phyloP scores from a whole-genome alignment of 2,113 vertebrate genomes.

The Catagonus wagneri region DNA sequence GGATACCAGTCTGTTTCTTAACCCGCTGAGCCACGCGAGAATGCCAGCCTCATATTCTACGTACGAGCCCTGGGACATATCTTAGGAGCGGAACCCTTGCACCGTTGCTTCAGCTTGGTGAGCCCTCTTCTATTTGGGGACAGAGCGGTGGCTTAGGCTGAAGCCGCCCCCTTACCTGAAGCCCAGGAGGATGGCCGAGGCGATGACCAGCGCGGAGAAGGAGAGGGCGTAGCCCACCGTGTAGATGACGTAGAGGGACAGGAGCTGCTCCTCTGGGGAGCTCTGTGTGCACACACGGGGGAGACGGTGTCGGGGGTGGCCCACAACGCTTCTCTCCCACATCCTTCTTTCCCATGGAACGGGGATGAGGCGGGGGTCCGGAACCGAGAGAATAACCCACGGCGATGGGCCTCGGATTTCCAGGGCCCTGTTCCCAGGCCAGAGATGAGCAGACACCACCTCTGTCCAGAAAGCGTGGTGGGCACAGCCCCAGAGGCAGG shows the following conservation, averaged over 20 bases:
- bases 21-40: too few species aligned
- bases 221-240: constrained; percentile 91
- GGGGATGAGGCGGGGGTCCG: not conserved
- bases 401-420: not conserved
- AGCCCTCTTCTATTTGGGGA: not conserved
- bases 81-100: not conserved
- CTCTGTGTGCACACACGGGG: constrained; percentile 82
- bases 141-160: accelerated
- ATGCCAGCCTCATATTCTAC: too few species aligned
- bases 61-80: not conserved
- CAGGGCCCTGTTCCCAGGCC: not conserved
- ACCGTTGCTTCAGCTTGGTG: not conserved
- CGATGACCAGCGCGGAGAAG: constrained; percentile 89
- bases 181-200: constrained; percentile 89
- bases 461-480: not conserved
- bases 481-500: not conserved
- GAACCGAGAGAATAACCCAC: not conserved
- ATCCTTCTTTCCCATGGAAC: not conserved
- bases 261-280: constrained; percentile 86
- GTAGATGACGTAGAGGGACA: constrained; percentile 89
- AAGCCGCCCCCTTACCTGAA: constrained; percentile 88
- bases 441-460: not conserved
- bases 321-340: not conserved
- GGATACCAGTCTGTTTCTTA: too few species aligned
- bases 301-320: not conserved